Base-by-base conservation (phyloP, 2,888 invertebrate genomes). In the Sycophila texana region DNA sequence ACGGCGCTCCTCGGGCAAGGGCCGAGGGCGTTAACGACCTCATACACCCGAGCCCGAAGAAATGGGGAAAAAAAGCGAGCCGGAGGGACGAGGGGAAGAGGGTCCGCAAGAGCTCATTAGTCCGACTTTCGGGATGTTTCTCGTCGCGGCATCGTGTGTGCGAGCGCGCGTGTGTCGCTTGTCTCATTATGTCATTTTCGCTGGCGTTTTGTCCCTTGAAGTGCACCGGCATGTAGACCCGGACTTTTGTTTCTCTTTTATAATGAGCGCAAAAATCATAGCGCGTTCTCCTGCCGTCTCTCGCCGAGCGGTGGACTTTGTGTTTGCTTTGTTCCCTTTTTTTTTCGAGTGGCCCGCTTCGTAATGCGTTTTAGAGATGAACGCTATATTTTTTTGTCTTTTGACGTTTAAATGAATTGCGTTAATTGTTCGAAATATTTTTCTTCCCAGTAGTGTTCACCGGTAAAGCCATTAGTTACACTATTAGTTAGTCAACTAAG, bases 181-280 rank as follows among this genome's bases (percentile, higher is more conserved):
- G 78, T 68, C 72, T 78, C 74, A 71, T 79, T 79, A 79, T 79
- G 79, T 79, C 71, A 79, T 75, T 79, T 79, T 55, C 65, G 71
- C 13, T 16, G 53, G 18, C 51, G 47, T 74, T 79, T 55, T 67
- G 55, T 72, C 58, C 66, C 47, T 57, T 65, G n/a, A 20, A 49
- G n/a, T 22, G 57, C 16, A 47, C 47, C 63, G 63, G 18, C 63
- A 47, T 63, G 57, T 55, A 18, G 12, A 39, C 63, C 70, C 20
- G 13, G 53, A 57, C 51, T 47, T 74, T 60, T 65, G 30, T 74
- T 74, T 68, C 20, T 53, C 73, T 60, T 77, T 5, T 49, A 61
- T 72, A 77, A 77, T 53, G 75, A 75, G 75, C 51, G 39, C 68
- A 53, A 68, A 75, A 75, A 75, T 75, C 75, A 68, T 75, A 68